Evolutionary conservation across 2,113 vertebrate species (phyloP).

Genomic region (Oryzias celebensis): DNA sequence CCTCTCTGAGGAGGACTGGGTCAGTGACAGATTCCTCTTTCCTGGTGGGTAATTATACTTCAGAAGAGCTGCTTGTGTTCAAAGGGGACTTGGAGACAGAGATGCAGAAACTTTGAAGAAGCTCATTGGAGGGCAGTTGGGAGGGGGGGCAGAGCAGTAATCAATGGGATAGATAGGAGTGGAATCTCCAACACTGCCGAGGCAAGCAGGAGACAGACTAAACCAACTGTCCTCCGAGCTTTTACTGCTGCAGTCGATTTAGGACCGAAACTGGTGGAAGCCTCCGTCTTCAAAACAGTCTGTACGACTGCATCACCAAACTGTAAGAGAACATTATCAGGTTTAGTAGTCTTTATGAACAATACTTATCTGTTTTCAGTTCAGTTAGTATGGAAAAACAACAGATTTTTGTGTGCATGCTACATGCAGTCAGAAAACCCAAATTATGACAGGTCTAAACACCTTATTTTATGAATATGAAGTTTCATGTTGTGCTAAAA

Average conservation of each 20-base stretch:
- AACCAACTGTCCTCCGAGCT: conserved; percentile 14
- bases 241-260: conserved; percentile 20
- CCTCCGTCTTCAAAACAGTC: too few relatives aligned
- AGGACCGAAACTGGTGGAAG: too few relatives aligned
- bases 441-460: too few relatives aligned
- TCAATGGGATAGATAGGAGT: conserved; percentile 66
- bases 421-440: too few relatives aligned
- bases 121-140: conserved; percentile 13
- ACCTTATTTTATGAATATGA: too few relatives aligned
- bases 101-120: conserved; percentile 65
- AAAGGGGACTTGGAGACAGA: conserved; percentile 46
- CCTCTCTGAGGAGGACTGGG: conserved; percentile 47
- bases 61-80: conserved; percentile 30
- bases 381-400: too few relatives aligned
- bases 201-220: conserved; percentile 28
- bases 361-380: too few relatives aligned
- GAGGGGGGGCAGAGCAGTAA: conserved; percentile 55
- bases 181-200: conserved; percentile 46
- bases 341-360: too few relatives aligned
- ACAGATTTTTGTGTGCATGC: too few relatives aligned
- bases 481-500: too few relatives aligned
- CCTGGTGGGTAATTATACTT: conserved; percentile 69
- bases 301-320: too few relatives aligned
- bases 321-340: too few relatives aligned
- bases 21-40: conserved; percentile 65